Conservation (phyloP, 1,140 invertebrate species). For the Drosophila ercepeae region DNA sequence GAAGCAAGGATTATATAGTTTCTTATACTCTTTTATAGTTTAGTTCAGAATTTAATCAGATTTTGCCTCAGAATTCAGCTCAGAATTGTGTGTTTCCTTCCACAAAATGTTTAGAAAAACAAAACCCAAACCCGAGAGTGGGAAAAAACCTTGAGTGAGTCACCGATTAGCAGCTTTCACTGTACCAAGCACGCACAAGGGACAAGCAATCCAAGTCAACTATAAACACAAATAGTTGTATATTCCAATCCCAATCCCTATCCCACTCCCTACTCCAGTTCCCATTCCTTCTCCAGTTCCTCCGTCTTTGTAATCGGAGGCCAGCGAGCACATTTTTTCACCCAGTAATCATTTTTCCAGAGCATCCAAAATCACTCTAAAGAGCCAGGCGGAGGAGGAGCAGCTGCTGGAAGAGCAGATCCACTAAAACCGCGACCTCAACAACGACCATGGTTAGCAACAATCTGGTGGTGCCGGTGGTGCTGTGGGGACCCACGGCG, state of each 20-base stretch:
- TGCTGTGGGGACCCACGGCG: conserved; percentile 97
- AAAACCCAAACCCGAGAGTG: no score
- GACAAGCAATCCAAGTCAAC: neutral
- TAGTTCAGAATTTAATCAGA: no score
- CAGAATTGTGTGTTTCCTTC: no score
- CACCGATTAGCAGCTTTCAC: conserved; percentile 34
- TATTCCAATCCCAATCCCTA: neutral
- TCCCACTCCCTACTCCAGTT: no score
- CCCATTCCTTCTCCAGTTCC: no score
- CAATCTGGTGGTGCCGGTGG: conserved; percentile 97
- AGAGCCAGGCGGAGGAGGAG: neutral
- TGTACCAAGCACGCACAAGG: conserved; percentile 32
- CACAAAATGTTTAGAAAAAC: no score
- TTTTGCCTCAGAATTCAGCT: no score
- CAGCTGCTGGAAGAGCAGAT: neutral
- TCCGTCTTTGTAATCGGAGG: conserved; percentile 1
- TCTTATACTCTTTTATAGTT: no score
- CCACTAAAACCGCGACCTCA: no score
- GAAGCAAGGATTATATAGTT: no score
- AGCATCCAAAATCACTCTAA: no score
- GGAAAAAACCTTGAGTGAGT: conserved; percentile 21
- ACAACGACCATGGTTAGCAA: conserved; percentile 92
- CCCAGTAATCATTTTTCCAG: neutral
- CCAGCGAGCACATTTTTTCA: no score
- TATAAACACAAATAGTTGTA: neutral